Evolutionary conservation across 2,888 invertebrate genomes (phyloP), one percentile per base, ranked within the genome.

Genomic region (Cistogaster globosa): DNA sequence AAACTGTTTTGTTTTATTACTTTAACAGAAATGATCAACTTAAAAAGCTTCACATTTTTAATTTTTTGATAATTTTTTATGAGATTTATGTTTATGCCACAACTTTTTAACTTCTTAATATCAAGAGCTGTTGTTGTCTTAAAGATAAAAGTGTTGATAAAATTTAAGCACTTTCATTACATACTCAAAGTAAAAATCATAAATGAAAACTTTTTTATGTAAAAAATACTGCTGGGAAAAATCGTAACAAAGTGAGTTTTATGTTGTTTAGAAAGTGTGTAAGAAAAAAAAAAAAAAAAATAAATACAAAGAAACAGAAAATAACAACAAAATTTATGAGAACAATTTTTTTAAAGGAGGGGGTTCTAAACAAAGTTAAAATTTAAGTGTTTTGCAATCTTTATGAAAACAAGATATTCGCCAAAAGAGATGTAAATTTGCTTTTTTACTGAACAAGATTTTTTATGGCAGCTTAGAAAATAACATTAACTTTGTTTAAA

Each of bases 181-280:
- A 80, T 62, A 71, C 84, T 84, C 76, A 65, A 75, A 67, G 71
- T 60, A 26, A 53, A 79, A 80, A 71, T 71, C 71, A 84, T 84
- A 79, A 80, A 71, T 80, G 84, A 71, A 75, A 80, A 83, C 26
- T 78, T 62, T 72, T 16, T 77, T 16, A 63, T 69, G n/a, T 6
- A 42, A 71, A 26, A 58, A n/a, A 9, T 45, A 26, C 42, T 32
- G 32, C 26, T 55, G 16, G 20, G 51, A 14, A 38, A 48, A 48
- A 22, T 22, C 42, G 11, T 20, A 22, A 53, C 22, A 53, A 62
- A 48, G 20, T 51, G 18, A 53, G 51, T 53, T 77, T 77, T 68
- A 26, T 53, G 32, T n/a, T 22, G 51, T 53, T 32, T 51, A 20
- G 55, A 45, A 63, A 71, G 53, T 69, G 65, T 65, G 63, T 20